Evolutionary conservation across 2,888 invertebrate genomes (phyloP), one percentile per base, ranked within the genome.

Genomic region (Pheosia gnoma): DNA sequence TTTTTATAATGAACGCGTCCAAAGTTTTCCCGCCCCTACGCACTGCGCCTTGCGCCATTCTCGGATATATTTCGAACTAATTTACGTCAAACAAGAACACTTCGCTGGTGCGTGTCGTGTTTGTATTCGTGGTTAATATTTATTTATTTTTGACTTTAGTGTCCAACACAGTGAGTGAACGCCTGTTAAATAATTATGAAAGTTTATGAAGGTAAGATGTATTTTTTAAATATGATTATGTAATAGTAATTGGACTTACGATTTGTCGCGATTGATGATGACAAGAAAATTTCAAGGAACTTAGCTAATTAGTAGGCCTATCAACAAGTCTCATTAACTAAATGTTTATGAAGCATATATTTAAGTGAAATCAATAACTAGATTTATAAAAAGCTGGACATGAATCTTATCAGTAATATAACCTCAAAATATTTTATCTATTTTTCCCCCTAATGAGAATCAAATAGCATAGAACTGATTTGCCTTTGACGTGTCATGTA

Each of bases 201-300:
- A 75, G 55, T 62, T 65, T 67, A 60, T 71, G 58, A 80, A 85
- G 91, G 91, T 91, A 85, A 89, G 90, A 80, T 74, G 59, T 64
- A 55, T 63, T 62, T 36, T 49, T 66, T 67, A 66, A 65, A 62
- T 65, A 62, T 71, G 81, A 78, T 91, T 91, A 91, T 91, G 85
- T 91, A 91, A 91, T 79, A 77, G 68, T 74, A 77, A 78, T 74
- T 63, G 60, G 25, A 25, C 36, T 73, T 59, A 52, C 66, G 73
- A 74, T 65, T 68, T 25, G 25, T 25, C 25, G 25, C 25, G 25
- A 65, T 45, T 68, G 66, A 61, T 81, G 78, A 77, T 83, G 80
- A 84, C 82, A 75, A 82, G 75, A 76, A 78, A 78, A 71, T 70
- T 72, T 60, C 54, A 58, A 47, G 51, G 25, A 4, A 41, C 38